Evolutionary conservation across 2,113 vertebrate species (phyloP).

Genomic region (Ariopsis seemanni): DNA sequence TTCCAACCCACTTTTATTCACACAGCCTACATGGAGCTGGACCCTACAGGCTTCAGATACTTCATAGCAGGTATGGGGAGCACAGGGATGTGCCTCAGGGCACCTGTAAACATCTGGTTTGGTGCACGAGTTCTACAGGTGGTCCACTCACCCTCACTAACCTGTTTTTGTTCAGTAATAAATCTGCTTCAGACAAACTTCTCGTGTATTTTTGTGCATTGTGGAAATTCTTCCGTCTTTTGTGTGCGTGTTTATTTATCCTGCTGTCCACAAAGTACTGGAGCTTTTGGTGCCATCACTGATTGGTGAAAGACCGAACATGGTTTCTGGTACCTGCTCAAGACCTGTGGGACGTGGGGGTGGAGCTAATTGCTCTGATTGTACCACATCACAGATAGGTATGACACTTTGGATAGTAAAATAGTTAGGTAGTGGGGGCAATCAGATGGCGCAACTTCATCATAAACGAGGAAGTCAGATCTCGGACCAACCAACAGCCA

Average conservation of each 20-base stretch:
- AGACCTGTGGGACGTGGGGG: neutral
- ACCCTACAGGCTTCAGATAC: constrained; percentile 52
- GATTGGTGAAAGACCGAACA: neutral
- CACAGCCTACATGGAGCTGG: constrained; percentile 56
- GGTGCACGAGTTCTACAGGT: neutral
- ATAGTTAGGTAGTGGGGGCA: neutral
- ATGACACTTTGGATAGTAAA: neutral
- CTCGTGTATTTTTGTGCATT: no score
- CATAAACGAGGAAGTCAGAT: no score
- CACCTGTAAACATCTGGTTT: constrained; percentile 17
- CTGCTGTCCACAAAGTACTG: neutral
- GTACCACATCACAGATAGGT: neutral
- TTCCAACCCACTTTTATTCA: constrained; percentile 38
- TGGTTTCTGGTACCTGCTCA: neutral
- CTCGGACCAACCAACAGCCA: no score
- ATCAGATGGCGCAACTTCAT: no score
- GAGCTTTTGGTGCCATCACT: neutral
- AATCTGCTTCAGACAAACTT: no score
- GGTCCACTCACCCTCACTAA: neutral
- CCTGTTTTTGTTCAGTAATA: neutral
- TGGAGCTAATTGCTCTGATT: neutral
- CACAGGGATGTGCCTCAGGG: constrained; percentile 37
- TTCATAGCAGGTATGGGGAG: constrained; percentile 48
- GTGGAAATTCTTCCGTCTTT: no score
- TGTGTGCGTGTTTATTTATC: neutral